Evolutionary conservation across 2,888 invertebrate species (phyloP).

Genomic region (Pocota personata): DNA sequence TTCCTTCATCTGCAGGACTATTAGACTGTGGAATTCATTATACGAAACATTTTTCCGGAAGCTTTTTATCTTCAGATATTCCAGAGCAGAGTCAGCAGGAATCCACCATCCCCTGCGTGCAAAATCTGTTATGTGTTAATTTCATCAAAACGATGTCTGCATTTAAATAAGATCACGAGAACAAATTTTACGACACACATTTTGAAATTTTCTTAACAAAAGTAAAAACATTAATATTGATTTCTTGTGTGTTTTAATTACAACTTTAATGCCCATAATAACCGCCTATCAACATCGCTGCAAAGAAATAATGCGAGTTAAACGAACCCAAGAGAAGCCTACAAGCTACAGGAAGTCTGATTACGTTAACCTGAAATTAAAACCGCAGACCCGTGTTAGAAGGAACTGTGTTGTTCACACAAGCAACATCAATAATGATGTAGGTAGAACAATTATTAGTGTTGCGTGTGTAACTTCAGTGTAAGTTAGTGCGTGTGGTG

Average conservation of each 20-base stretch:
- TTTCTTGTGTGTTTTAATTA: background rate
- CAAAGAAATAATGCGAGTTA: background rate
- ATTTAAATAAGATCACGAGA: too few species aligned
- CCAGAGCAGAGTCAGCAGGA: too few species aligned
- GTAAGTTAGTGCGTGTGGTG: slow-evolving; percentile 25
- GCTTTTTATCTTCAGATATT: too few species aligned
- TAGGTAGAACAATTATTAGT: slow-evolving; percentile 42
- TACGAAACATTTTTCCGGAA: too few species aligned
- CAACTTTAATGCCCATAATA: background rate
- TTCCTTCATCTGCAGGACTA: too few species aligned
- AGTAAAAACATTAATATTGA: background rate
- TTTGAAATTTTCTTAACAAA: too few species aligned
- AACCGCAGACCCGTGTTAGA: slow-evolving; percentile 15
- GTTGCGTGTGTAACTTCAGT: slow-evolving; percentile 17
- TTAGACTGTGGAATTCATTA: too few species aligned
- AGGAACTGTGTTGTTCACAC: slow-evolving; percentile 12
- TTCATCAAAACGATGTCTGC: too few species aligned
- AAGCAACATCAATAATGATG: slow-evolving; percentile 22
- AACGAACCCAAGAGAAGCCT: background rate
- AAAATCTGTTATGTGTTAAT: too few species aligned
- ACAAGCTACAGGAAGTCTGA: slow-evolving; percentile 1
- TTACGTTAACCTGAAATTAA: slow-evolving; percentile 29
- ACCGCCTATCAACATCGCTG: background rate
- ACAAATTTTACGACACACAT: too few species aligned
- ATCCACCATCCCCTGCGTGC: too few species aligned